Conservation (phyloP, 2,888 invertebrate species). For the Horisme vitalbata region DNA sequence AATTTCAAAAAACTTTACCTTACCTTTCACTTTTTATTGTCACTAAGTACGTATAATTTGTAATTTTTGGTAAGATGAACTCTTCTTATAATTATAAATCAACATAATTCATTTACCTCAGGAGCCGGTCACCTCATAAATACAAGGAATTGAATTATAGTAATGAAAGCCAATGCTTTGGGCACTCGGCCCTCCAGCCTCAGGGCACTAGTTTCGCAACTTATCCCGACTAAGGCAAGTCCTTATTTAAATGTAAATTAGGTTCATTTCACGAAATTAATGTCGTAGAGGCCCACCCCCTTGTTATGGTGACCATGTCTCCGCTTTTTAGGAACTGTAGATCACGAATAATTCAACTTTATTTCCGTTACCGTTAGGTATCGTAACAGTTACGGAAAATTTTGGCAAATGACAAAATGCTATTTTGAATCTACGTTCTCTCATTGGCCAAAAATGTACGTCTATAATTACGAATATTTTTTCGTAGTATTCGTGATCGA, state of each 20-base stretch:
- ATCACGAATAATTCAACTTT: no score
- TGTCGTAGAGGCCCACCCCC: conserved; percentile 86
- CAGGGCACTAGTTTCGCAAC: conserved; percentile 81
- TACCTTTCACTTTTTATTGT: no score
- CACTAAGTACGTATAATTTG: no score
- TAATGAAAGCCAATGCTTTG: conserved; percentile 79
- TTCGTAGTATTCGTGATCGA: no score
- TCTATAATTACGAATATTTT: no score
- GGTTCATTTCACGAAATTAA: conserved; percentile 95
- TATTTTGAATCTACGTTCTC: no score
- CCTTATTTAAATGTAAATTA: conserved; percentile 96
- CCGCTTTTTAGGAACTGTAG: conserved; percentile 14
- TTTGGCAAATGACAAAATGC: no score
- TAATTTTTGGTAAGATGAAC: no score
- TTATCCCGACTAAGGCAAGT: conserved; percentile 82
- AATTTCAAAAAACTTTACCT: no score
- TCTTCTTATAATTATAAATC: neutral
- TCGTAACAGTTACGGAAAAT: no score
- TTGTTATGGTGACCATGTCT: conserved; percentile 57
- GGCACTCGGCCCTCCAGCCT: conserved; percentile 64
- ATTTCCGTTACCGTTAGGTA: no score
- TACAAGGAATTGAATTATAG: conserved; percentile 79
- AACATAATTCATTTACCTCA: neutral
- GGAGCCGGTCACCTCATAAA: conserved; percentile 37
- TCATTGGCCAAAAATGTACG: no score